phyloP scores from a whole-genome alignment of 2,113 vertebrate genomes.

The Lathamus discolor region DNA sequence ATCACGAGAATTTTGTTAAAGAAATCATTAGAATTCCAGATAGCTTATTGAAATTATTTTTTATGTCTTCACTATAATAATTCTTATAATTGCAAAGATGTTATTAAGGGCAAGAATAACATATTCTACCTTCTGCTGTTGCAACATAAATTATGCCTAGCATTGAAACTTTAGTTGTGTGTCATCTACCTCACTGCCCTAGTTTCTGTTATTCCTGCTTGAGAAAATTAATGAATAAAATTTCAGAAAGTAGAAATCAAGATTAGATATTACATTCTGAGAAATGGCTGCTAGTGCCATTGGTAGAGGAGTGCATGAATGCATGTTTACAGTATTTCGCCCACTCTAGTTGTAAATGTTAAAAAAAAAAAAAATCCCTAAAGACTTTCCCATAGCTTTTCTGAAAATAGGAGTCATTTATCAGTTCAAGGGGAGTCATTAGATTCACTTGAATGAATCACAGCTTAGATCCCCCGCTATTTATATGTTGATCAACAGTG shows the following conservation, averaged over 20 bases:
- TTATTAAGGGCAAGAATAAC: neutral
- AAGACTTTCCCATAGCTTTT: neutral
- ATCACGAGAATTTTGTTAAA: neutral
- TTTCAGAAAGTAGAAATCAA: neutral
- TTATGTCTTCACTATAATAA: neutral
- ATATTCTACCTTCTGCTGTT: neutral
- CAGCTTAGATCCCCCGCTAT: neutral
- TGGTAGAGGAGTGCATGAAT: neutral
- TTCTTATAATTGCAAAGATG: neutral
- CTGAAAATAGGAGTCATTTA: neutral
- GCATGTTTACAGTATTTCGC: neutral
- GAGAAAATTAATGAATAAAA: neutral
- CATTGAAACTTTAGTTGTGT: neutral
- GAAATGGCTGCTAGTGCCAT: neutral
- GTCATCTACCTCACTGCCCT: neutral
- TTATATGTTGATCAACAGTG: neutral
- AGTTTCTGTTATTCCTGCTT: neutral
- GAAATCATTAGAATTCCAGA: neutral
- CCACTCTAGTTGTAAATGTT: neutral
- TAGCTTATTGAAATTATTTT: neutral
- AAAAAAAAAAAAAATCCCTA: neutral
- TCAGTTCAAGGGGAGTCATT: neutral
- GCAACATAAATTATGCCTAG: neutral
- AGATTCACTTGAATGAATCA: neutral
- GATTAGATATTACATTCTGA: neutral